These are phyloP conservation scores for Eudyptes chrysolophus DNA, from an alignment of 2,113 vertebrate species.

Conservation along the genomic window DNA sequence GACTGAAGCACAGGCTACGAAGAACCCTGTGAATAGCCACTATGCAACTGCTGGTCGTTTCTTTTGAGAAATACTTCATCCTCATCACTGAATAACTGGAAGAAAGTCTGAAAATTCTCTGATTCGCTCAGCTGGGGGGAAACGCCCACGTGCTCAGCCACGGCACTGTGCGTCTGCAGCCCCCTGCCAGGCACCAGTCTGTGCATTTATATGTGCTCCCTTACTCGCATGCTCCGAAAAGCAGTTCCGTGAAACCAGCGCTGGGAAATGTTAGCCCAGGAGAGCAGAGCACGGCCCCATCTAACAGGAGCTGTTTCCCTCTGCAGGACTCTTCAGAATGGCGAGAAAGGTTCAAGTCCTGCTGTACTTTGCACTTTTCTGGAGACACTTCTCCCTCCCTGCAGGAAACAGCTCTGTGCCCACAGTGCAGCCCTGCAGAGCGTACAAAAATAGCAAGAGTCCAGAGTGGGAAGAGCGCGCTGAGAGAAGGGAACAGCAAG, in stretches of 20 bases:
- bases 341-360: neutral
- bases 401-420: neutral
- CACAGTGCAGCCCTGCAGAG: neutral
- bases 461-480: neutral
- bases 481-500: neutral
- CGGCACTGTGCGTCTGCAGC: rapidly evolving
- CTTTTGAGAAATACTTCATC: neutral
- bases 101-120: neutral
- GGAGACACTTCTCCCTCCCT: neutral
- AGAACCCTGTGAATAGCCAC: neutral
- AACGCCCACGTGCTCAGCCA: neutral
- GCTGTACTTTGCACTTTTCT: neutral
- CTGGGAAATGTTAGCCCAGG: neutral
- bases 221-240: neutral
- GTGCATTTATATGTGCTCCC: neutral
- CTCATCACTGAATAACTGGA: neutral
- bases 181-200: neutral
- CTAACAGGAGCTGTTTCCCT: neutral
- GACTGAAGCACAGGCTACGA: neutral
- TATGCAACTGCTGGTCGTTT: neutral
- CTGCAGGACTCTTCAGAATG: neutral
- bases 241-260: neutral
- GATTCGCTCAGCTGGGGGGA: neutral
- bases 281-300: neutral
- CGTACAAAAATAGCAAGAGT: neutral